Conservation (phyloP, 2,113 vertebrate species). For the Sapayoa aenigma region DNA sequence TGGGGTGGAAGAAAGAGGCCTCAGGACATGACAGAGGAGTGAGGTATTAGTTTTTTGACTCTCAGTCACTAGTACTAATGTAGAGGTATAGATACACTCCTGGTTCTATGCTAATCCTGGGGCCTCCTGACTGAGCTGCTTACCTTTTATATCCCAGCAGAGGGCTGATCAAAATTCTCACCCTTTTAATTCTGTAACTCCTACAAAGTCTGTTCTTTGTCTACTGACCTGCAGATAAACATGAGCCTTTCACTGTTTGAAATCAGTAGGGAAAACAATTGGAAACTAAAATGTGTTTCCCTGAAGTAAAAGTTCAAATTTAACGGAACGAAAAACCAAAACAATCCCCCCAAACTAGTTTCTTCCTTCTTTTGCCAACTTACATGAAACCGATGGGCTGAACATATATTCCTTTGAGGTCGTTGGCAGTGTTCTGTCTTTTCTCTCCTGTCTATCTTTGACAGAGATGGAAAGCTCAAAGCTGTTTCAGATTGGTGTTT, state of each 20-base stretch:
- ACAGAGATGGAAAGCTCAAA: background rate
- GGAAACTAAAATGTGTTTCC: background rate
- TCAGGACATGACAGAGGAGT: background rate
- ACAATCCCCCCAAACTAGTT: fast-evolving
- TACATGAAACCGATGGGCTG: background rate
- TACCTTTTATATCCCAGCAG: background rate
- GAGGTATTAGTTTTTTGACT: background rate
- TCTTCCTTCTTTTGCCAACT: background rate
- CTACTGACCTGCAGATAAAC: background rate
- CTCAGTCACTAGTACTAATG: background rate
- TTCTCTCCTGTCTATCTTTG: background rate
- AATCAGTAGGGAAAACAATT: background rate
- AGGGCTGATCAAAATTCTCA: background rate
- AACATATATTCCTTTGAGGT: background rate
- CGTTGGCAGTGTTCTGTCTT: background rate
- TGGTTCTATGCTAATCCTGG: background rate
- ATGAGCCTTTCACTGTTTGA: background rate
- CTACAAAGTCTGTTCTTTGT: background rate
- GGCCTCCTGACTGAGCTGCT: background rate
- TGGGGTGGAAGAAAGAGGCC: background rate
- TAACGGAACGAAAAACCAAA: too few species aligned
- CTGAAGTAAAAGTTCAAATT: background rate
- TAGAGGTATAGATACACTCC: background rate
- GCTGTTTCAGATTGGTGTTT: background rate
- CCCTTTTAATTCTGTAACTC: background rate